phyloP scores from a whole-genome alignment of 1,140 invertebrate genomes.

The Samia ricini region DNA sequence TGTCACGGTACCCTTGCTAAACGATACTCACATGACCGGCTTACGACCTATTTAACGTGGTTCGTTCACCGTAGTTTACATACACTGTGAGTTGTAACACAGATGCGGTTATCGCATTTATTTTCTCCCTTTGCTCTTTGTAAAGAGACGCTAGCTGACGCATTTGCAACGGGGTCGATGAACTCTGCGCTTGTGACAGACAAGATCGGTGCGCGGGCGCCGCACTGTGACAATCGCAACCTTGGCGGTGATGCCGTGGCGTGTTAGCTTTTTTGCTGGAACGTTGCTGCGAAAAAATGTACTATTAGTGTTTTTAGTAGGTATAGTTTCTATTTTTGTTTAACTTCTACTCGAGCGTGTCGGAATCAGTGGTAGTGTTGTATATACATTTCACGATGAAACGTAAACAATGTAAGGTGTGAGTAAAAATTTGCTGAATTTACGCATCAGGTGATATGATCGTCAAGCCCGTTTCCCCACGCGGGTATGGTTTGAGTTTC shows the following conservation, averaged over 20 bases:
- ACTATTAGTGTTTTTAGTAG: constrained; percentile 1
- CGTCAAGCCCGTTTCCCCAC: constrained; percentile 26
- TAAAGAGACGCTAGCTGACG: constrained; percentile 68
- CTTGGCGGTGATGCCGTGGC: constrained; percentile 25
- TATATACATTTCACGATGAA: neutral
- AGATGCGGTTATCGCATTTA: constrained; percentile 68
- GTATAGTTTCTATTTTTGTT: constrained; percentile 3
- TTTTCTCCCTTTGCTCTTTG: constrained; percentile 72
- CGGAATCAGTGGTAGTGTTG: neutral
- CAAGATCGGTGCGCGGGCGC: constrained; percentile 34
- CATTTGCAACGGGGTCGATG: constrained; percentile 54
- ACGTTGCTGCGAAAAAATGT: constrained; percentile 8
- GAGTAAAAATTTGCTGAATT: constrained; percentile 11
- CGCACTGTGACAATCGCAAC: constrained; percentile 42
- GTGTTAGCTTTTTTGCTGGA: constrained; percentile 14
- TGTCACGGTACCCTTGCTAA: constrained; percentile 44
- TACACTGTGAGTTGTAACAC: constrained; percentile 36
- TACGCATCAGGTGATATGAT: constrained; percentile 29
- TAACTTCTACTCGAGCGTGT: constrained; percentile 6
- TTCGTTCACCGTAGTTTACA: constrained; percentile 58
- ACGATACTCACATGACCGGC: constrained; percentile 44
- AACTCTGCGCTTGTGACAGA: constrained; percentile 45
- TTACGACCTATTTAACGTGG: constrained; percentile 55
- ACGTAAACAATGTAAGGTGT: constrained; percentile 10
- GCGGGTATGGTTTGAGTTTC: constrained; percentile 3